phyloP scores from a whole-genome alignment of 2,888 invertebrate species.

The Limnephilus lunatus region DNA sequence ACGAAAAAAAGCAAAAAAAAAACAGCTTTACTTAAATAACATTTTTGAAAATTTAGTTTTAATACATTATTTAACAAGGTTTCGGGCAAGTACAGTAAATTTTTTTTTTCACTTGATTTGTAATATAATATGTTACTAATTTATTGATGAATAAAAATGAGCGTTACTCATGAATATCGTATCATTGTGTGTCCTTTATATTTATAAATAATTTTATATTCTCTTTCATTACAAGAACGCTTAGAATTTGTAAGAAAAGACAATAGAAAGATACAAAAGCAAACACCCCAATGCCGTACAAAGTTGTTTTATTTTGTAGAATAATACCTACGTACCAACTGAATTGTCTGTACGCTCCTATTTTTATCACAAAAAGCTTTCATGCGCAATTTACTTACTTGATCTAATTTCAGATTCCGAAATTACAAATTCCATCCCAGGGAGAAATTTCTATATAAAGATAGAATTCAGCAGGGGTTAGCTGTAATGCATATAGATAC shows the following conservation, averaged over 20 bases:
- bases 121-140: background rate
- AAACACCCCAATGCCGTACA: background rate
- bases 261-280: background rate
- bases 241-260: background rate
- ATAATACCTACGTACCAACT: background rate
- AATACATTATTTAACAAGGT: background rate
- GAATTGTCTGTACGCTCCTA: background rate
- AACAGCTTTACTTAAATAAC: background rate
- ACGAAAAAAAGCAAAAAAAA: background rate
- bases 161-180: background rate
- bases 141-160: background rate
- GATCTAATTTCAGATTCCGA: constrained; percentile 15
- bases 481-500: constrained; percentile 10
- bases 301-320: background rate
- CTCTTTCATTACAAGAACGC: background rate
- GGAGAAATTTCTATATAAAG: constrained; percentile 16
- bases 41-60: background rate
- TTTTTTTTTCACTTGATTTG: background rate
- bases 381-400: background rate
- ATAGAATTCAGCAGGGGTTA: constrained; percentile 7
- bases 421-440: constrained; percentile 9
- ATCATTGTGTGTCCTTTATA: background rate
- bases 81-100: background rate
- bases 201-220: background rate
- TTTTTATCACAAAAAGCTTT: constrained; percentile 2